Conservation (phyloP, 2,113 vertebrate species). For the Vombatus ursinus region DNA sequence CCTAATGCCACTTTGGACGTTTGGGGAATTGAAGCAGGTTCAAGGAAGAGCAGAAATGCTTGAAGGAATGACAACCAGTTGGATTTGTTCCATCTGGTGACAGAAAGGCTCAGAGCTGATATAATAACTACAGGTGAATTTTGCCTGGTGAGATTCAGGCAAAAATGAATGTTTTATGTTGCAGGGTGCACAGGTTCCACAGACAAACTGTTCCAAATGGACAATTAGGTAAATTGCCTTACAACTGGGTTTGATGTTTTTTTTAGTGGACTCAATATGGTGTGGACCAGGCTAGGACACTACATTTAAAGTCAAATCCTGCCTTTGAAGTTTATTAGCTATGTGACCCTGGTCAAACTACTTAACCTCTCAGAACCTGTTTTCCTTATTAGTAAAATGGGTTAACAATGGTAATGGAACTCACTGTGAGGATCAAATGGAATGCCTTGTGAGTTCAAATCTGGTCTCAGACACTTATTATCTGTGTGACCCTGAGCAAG, state of each 20-base stretch:
- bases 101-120: background rate
- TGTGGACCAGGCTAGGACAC: background rate
- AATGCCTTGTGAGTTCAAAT: no score
- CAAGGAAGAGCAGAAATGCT: slow-evolving; percentile 14
- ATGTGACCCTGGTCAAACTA: no score
- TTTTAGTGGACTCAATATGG: background rate
- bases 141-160: background rate
- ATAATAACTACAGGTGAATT: background rate
- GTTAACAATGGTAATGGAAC: no score
- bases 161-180: background rate
- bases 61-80: background rate
- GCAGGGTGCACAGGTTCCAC: background rate
- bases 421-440: no score
- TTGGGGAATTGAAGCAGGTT: background rate
- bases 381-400: no score
- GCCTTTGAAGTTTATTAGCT: no score
- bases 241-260: background rate
- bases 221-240: background rate
- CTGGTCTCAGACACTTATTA: no score
- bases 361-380: no score
- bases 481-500: no score
- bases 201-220: background rate
- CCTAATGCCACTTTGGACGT: slow-evolving; percentile 28
- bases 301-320: background rate
- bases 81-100: background rate